A percentile compares a stretch with the other conserved stretches of the same genome.
Conservation (phyloP, 2,113 vertebrate genomes). For the Cinclus cinclus region DNA sequence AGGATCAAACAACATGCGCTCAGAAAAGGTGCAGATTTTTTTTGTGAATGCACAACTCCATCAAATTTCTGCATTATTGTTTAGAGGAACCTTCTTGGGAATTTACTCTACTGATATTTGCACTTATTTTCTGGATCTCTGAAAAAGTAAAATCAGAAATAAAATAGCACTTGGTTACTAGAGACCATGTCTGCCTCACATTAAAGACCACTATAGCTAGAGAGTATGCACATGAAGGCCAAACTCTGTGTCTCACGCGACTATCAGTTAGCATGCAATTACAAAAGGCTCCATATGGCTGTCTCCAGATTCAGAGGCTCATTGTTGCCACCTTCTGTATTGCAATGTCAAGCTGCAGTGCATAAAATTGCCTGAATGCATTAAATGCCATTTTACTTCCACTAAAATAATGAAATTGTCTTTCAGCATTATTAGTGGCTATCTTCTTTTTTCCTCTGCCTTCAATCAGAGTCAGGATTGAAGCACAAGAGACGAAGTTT, state of each 20-base stretch:
- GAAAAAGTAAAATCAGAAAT: background rate
- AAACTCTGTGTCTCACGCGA: background rate
- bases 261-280: background rate
- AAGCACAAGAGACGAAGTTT: too few relatives aligned
- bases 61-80: background rate
- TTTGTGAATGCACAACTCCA: background rate
- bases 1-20: background rate
- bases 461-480: too few relatives aligned
- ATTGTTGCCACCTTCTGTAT: rapidly evolving
- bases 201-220: background rate
- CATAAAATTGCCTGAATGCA: background rate
- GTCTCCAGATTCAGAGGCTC: background rate
- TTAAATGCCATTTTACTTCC: background rate
- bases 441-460: too few relatives aligned
- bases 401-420: background rate
- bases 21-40: background rate
- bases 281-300: background rate
- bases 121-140: background rate
- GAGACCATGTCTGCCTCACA: background rate
- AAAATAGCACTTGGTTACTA: background rate
- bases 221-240: background rate
- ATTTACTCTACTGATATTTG: background rate
- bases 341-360: background rate
- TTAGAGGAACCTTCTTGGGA: background rate
- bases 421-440: background rate